phyloP scores from a whole-genome alignment of 2,797 vertebrate species.

The Carcharodon carcharias region DNA sequence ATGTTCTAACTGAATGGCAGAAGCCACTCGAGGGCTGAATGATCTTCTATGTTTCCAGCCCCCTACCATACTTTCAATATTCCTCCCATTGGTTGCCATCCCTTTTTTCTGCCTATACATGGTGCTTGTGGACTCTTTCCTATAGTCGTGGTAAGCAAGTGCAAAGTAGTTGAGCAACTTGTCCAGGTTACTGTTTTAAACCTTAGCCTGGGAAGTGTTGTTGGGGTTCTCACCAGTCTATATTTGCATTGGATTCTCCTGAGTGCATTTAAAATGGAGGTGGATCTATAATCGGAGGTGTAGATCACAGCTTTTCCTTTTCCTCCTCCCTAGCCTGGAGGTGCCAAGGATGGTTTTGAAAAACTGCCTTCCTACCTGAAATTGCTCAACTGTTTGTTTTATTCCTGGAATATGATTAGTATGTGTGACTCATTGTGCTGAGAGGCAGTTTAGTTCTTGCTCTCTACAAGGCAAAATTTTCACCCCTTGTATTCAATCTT shows the following conservation, averaged over 20 bases:
- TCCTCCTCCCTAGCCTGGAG: background rate
- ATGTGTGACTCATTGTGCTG: background rate
- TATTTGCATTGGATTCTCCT: background rate
- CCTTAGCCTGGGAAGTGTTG: background rate
- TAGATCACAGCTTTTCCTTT: background rate
- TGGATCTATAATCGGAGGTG: background rate
- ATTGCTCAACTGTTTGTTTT: slow-evolving; percentile 5
- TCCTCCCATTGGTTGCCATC: background rate
- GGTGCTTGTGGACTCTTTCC: no score
- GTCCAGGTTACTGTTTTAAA: background rate
- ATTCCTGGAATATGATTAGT: background rate
- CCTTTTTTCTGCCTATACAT: background rate
- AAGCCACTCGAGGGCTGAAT: background rate
- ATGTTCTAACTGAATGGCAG: background rate
- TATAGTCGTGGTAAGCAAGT: background rate
- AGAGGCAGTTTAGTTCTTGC: background rate
- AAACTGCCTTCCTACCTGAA: background rate
- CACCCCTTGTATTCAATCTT: background rate
- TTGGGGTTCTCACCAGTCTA: background rate
- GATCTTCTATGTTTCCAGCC: background rate
- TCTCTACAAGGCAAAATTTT: background rate
- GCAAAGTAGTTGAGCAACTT: background rate
- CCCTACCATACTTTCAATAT: background rate
- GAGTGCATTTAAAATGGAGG: background rate
- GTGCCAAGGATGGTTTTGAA: background rate